A percentile compares a stretch with the other conserved stretches of the same genome.
Conservation (phyloP, 2,888 invertebrate species). For the Isoperla grammatica region DNA sequence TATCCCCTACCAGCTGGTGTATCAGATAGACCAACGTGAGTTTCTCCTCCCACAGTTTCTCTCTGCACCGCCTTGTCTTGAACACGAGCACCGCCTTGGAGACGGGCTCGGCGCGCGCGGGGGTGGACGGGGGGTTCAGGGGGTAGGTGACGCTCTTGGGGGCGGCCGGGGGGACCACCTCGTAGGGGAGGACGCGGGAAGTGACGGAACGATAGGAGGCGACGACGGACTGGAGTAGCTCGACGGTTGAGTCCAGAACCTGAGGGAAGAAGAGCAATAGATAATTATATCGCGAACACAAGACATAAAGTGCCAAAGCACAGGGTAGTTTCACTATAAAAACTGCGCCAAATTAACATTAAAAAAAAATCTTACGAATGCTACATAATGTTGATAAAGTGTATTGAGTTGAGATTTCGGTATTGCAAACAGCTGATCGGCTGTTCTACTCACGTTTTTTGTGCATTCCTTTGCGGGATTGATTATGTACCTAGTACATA, state of each 20-base stretch:
- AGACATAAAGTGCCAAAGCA: no score
- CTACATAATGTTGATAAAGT: no score
- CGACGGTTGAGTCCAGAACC: constrained; percentile 6
- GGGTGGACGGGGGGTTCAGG: not conserved
- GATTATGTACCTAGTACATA: no score
- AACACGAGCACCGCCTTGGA: constrained; percentile 20
- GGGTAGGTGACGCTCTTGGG: not conserved
- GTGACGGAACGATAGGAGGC: not conserved
- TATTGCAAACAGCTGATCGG: no score
- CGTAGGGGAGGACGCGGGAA: constrained; percentile 2
- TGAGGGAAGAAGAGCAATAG: not conserved
- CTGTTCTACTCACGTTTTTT: no score
- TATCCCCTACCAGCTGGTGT: constrained; percentile 22
- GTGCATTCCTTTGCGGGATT: no score
- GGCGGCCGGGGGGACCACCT: not conserved
- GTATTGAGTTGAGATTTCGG: no score
- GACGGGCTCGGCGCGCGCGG: constrained; percentile 47
- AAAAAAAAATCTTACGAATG: no score
- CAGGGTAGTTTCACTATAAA: no score
- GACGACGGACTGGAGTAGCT: not conserved
- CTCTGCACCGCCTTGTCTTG: constrained; percentile 20
- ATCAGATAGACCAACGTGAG: constrained; percentile 21
- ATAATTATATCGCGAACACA: no score
- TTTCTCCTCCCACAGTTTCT: constrained; percentile 22
- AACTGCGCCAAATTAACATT: no score